A percentile compares a stretch with the other conserved stretches of the same genome.
These are phyloP conservation scores for Lota lota DNA, from an alignment of 2,113 vertebrate species.

Conservation along the genomic window DNA sequence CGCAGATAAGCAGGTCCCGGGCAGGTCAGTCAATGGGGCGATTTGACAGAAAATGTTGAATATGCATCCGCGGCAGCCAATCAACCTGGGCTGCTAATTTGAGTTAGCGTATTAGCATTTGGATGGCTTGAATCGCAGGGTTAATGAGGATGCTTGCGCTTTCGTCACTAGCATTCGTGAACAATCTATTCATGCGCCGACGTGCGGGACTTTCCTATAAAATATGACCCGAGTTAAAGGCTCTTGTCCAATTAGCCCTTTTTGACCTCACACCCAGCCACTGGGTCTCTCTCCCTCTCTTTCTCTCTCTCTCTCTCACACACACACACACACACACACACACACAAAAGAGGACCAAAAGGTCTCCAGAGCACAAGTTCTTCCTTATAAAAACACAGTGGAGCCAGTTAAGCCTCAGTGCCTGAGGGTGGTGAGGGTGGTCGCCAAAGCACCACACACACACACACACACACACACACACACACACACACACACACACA, in stretches of 20 bases:
- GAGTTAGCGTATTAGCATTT: slow-evolving; percentile 64
- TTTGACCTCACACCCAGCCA: slow-evolving; percentile 56
- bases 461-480: slow-evolving; percentile 33
- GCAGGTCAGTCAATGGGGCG: slow-evolving; percentile 70
- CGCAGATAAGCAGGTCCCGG: slow-evolving; percentile 70
- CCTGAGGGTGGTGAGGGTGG: slow-evolving; percentile 53
- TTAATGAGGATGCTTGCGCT: slow-evolving; percentile 65
- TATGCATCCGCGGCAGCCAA: slow-evolving; percentile 63
- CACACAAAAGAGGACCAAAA: slow-evolving; percentile 33
- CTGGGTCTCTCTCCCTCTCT: slow-evolving; percentile 17
- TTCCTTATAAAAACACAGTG: slow-evolving; percentile 56
- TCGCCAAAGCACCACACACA: slow-evolving; percentile 34
- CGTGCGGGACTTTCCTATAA: slow-evolving; percentile 50
- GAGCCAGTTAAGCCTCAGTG: slow-evolving; percentile 48
- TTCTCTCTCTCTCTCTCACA: background rate
- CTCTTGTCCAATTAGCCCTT: slow-evolving; percentile 63
- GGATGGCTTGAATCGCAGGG: slow-evolving; percentile 57
- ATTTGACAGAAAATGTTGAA: slow-evolving; percentile 71
- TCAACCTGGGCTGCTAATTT: slow-evolving; percentile 62
- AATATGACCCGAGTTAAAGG: slow-evolving; percentile 57
- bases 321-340: slow-evolving; percentile 24
- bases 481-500: slow-evolving; percentile 54
- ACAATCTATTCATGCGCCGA: slow-evolving; percentile 50
- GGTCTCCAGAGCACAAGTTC: slow-evolving; percentile 46
- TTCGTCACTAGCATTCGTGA: slow-evolving; percentile 42